Evolutionary conservation across 2,888 invertebrate species (phyloP), one percentile per base, ranked within the genome.

Genomic region (Andrena haemorrhoa): DNA sequence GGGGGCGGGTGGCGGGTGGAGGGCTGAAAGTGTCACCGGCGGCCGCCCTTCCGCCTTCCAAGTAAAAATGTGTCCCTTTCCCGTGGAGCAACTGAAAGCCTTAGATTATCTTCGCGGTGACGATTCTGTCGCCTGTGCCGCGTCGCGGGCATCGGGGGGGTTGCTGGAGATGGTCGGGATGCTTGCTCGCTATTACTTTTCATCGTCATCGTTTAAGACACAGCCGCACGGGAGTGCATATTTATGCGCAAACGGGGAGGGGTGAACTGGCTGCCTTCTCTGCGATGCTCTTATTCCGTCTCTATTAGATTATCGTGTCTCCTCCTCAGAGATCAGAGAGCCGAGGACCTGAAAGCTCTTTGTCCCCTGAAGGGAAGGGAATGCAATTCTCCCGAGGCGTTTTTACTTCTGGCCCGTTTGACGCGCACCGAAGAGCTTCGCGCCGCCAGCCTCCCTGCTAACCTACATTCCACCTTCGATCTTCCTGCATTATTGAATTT

Each of bases 291-390:
- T 74, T 78, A 72, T 82, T 63, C 47, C 49, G 3, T n/a, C 71
- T 74, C 82, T 83, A 83, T 84, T 79, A 75, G 79, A 75, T 83
- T 79, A 83, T 79, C 83, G 75, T 56, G 53, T 65, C 70, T 68
- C n/a, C 23, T 49, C 35, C 51, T 33, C 16, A n/a, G 53, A 78
- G 78, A 75, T 73, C 75, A 53, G 65, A 68, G 26, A 53, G n/a
- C 26, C 31, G 61, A 60, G 56, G 58, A 49, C 41, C 56, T 64
- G 77, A 68, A 71, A 77, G 77, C 77, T 75, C 68, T 75, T 78
- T 73, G 74, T 71, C 31, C 8, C 61, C 53, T 12, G 35, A n/a
- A 23, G 2, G 29, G 53, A 79, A 75, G 60, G 51, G 72, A 74
- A 72, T 58, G 83, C 63, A 75, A 84, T 79, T 75, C 61, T 26